Base-by-base conservation (phyloP, 2,888 invertebrate species). In the Limenitis camilla region DNA sequence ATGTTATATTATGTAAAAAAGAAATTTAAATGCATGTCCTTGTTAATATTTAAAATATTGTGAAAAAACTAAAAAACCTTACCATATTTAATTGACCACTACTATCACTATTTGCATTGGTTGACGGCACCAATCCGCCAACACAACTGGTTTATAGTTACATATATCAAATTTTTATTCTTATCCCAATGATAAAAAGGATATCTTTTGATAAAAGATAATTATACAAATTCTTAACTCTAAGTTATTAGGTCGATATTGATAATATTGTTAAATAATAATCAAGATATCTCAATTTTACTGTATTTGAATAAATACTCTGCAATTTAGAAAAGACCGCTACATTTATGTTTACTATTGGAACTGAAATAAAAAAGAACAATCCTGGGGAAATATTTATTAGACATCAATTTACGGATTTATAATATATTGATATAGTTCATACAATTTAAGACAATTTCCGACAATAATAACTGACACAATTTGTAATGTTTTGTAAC, bases 321-420 rank as follows among this genome's bases (percentile, higher is more conserved):
- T n/a, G 7, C n/a, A 19, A 19, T 19, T 19, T 1, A 19, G 19
- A 19, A 19, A 19, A 19, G 19, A 19, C 19, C n/a, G n/a, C n/a
- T 2, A 19, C 1, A 19, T 5, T 8, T 30, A 9, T 5, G 2
- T 8, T 29, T 11, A 28, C 10, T 11, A 11, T 11, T 38, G 3
- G 35, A 11, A 45, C 5, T 45, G n/a, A 10, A 53, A 57, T 46
- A 49, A 45, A 50, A 65, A 68, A 58, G 57, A 66, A 67, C 66
- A 61, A 40, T 58, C 56, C 64, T 70, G 69, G 60, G 68, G 69
- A 76, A 76, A 71, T 74, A 70, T 83, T 82, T 83, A 84, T 74
- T 84, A 66, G 75, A 83, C 78, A 82, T 77, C 68, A 75, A 76
- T 73, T 64, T 74, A 72, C 67, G 66, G 64, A 72, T 74, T 61